These are phyloP conservation scores for Ctenopoma kingsleyae DNA, from an alignment of 2,797 vertebrate species.

Conservation along the genomic window DNA sequence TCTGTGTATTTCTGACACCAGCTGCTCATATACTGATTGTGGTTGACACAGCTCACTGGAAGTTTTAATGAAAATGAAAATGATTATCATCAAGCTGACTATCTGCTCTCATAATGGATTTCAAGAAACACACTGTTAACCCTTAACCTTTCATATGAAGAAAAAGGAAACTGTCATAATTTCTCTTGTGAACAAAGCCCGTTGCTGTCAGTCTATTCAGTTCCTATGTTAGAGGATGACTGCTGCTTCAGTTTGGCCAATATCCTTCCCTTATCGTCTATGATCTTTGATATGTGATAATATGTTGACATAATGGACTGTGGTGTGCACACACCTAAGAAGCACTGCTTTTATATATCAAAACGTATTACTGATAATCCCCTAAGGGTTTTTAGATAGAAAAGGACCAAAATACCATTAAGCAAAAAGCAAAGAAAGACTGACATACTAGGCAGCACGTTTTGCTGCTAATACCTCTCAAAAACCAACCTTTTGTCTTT, in stretches of 20 bases:
- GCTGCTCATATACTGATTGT: conserved; percentile 47
- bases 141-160: conserved; percentile 34
- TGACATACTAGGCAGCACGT: conserved; percentile 17
- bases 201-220: conserved; percentile 21
- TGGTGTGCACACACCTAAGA: no score
- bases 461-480: conserved; percentile 11
- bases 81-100: conserved; percentile 56
- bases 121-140: conserved; percentile 51
- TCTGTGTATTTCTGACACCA: conserved; percentile 32
- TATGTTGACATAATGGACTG: neutral
- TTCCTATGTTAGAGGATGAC: conserved; percentile 2
- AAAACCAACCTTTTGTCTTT: neutral
- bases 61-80: conserved; percentile 65
- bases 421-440: conserved; percentile 16
- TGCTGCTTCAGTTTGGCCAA: conserved; percentile 30
- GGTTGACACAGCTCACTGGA: conserved; percentile 51
- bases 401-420: conserved; percentile 28
- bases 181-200: conserved; percentile 39
- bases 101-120: conserved; percentile 50
- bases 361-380: conserved; percentile 19
- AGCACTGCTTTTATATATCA: neutral
- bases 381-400: conserved; percentile 26
- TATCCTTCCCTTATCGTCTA: conserved; percentile 46
- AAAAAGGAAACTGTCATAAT: conserved; percentile 25
- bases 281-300: conserved; percentile 42